These are phyloP conservation scores for Malurus leucopterus DNA, from an alignment of 2,797 vertebrate genomes.

Conservation along the genomic window DNA sequence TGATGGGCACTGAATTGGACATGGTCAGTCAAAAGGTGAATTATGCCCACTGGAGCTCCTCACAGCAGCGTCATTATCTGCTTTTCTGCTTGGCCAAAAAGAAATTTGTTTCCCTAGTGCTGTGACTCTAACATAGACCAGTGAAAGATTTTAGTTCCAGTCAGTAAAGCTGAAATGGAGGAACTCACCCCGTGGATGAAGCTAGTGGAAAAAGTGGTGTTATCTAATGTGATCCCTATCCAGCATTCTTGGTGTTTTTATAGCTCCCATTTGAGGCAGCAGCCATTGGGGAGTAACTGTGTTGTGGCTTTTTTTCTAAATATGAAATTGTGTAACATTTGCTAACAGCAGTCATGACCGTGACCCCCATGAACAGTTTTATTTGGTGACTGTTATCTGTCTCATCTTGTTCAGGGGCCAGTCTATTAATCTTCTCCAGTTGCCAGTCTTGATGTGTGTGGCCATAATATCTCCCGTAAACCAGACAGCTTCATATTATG, in stretches of 20 bases:
- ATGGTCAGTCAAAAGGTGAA: neutral
- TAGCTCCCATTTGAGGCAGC: neutral
- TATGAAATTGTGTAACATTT: neutral
- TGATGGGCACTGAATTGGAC: accelerated
- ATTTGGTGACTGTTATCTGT: neutral
- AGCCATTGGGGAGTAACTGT: neutral
- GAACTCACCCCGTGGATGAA: neutral
- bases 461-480: neutral
- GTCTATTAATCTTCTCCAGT: neutral
- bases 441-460: neutral
- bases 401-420: neutral
- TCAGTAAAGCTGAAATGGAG: neutral
- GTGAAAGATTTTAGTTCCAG: neutral
- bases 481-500: neutral
- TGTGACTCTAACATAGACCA: neutral
- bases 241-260: neutral
- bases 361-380: neutral
- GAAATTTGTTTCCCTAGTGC: neutral
- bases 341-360: accelerated
- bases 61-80: neutral
- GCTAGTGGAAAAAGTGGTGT: neutral
- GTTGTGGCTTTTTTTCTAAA: neutral
- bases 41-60: neutral
- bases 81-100: neutral
- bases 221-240: neutral